These are phyloP conservation scores for Pheosia tremula DNA, from an alignment of 2,888 invertebrate genomes.

Conservation along the genomic window DNA sequence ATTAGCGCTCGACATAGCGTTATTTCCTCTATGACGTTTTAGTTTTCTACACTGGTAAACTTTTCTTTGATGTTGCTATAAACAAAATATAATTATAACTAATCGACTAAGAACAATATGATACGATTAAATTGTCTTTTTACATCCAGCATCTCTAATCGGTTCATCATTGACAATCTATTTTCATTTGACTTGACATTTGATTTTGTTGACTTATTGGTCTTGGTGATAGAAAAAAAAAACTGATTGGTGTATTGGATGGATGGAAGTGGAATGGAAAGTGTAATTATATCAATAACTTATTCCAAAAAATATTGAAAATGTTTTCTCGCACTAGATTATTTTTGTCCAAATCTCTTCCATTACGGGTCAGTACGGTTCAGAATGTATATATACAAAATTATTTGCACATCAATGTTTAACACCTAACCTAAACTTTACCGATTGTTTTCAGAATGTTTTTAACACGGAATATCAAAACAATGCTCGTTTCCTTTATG, in stretches of 20 bases:
- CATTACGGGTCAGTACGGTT: slow-evolving; percentile 58
- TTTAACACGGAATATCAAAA: slow-evolving; percentile 69
- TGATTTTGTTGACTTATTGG: background rate
- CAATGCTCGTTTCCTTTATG: slow-evolving; percentile 66
- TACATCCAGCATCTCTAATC: no score
- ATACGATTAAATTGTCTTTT: background rate
- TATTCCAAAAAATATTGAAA: slow-evolving; percentile 34
- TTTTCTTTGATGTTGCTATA: no score
- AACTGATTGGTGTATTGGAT: background rate
- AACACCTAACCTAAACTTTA: slow-evolving; percentile 44
- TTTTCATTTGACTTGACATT: background rate
- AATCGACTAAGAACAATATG: background rate
- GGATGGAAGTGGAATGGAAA: slow-evolving; percentile 41
- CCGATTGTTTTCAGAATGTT: slow-evolving; percentile 67
- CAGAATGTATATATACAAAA: slow-evolving; percentile 26
- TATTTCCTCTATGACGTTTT: no score
- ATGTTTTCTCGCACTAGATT: slow-evolving; percentile 79
- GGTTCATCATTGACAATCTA: background rate
- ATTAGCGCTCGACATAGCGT: background rate
- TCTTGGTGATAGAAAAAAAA: background rate
- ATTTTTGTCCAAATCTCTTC: slow-evolving; percentile 62
- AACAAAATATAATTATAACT: no score
- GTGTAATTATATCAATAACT: slow-evolving; percentile 27
- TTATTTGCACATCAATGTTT: slow-evolving; percentile 9
- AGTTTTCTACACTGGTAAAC: no score